phyloP scores from a whole-genome alignment of 2,888 invertebrate genomes.

The Saturnia pavonia region DNA sequence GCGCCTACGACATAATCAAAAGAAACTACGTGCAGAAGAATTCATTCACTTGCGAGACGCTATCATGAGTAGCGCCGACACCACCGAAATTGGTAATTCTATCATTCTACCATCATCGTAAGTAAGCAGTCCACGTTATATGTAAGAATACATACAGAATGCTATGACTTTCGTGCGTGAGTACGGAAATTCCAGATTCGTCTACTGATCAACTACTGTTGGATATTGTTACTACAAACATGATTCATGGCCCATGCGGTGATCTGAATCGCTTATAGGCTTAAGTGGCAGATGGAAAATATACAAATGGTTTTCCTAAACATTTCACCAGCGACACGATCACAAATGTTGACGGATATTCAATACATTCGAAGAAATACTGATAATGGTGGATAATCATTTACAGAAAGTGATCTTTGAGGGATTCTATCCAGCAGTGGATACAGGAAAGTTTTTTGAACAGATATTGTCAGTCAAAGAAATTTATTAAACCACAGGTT shows the following conservation, averaged over 20 bases:
- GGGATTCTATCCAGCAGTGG: too few species aligned
- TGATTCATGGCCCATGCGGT: not conserved
- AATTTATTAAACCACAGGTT: too few species aligned
- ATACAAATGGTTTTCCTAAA: not conserved
- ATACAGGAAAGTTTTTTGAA: too few species aligned
- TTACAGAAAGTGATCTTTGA: too few species aligned
- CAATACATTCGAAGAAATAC: slow-evolving; percentile 29
- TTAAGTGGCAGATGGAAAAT: slow-evolving; percentile 1
- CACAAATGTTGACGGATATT: slow-evolving; percentile 28
- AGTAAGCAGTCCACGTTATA: slow-evolving; percentile 30
- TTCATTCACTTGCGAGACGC: slow-evolving; percentile 36
- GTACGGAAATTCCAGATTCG: slow-evolving; percentile 35
- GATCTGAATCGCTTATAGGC: not conserved
- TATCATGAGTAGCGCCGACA: slow-evolving; percentile 25
- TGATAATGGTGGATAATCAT: slow-evolving; percentile 23
- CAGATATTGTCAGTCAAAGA: too few species aligned
- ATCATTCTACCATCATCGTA: slow-evolving; percentile 31
- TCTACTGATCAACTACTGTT: slow-evolving; percentile 35
- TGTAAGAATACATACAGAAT: slow-evolving; percentile 29
- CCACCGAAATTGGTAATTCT: slow-evolving; percentile 26
- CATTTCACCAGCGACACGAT: not conserved
- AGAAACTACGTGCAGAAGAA: slow-evolving; percentile 37
- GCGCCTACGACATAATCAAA: slow-evolving; percentile 37
- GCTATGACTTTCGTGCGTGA: slow-evolving; percentile 28
- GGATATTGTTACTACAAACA: slow-evolving; percentile 30